Evolutionary conservation across 2,113 vertebrate species (phyloP).

Genomic region (Eubucco bourcierii): DNA sequence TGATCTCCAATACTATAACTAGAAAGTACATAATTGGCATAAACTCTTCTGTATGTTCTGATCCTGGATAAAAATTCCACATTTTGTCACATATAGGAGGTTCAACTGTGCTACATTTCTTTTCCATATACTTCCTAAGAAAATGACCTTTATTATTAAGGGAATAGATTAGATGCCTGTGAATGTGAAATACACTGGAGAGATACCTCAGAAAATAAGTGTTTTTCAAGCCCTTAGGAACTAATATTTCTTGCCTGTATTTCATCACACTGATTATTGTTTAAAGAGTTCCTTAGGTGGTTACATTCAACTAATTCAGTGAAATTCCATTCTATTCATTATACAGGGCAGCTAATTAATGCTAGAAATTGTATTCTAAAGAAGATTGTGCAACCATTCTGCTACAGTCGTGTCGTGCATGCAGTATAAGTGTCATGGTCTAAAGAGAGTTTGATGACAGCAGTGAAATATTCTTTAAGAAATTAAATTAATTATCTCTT

Average conservation of each 20-base stretch:
- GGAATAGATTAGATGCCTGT: conserved; percentile 31
- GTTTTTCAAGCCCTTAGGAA: conserved; percentile 55
- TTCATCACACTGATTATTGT: conserved; percentile 65
- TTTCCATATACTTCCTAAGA: conserved; percentile 17
- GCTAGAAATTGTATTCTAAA: conserved; percentile 39
- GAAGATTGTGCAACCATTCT: conserved; percentile 25
- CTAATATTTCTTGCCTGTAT: conserved; percentile 56
- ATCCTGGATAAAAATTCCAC: neutral
- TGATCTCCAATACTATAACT: neutral
- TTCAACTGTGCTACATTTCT: conserved; percentile 35
- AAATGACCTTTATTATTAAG: conserved; percentile 63
- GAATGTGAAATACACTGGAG: neutral
- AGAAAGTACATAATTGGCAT: neutral
- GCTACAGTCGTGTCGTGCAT: conserved; percentile 31
- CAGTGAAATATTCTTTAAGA: conserved; percentile 16
- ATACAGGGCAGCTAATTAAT: conserved; percentile 71
- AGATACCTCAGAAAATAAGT: conserved; percentile 47
- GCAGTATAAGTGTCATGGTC: conserved; percentile 55
- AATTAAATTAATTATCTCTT: neutral
- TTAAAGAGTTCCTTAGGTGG: conserved; percentile 61
- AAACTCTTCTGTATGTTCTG: neutral
- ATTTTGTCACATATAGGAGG: neutral
- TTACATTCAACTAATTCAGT: conserved; percentile 55
- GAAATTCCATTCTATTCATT: conserved; percentile 59
- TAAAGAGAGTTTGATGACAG: conserved; percentile 63